Evolutionary conservation across 2,113 vertebrate genomes (phyloP), one percentile per base, ranked within the genome.

Genomic region (Zeus faber): DNA sequence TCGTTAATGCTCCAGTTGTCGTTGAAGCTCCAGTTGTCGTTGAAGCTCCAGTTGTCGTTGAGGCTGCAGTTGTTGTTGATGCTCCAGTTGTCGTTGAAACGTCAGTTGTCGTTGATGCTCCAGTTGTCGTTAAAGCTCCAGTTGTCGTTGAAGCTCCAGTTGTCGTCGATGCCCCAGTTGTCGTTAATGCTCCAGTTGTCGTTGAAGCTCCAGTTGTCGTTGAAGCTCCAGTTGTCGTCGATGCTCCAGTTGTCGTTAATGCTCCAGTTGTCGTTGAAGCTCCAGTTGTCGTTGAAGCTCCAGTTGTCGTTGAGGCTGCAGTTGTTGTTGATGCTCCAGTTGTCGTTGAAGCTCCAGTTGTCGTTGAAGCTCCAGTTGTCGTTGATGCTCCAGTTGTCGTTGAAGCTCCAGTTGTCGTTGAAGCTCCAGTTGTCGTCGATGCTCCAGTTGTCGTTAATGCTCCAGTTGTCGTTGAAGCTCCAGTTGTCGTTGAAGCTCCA

Each of bases 1-100:
- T 49, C n/a, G 24, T 49, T 49, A 24, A 5, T 35, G 7, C 18
- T 16, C 18, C 49, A 6, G 40, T 45, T 44, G 53, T 56, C 7
- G 25, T 56, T 11, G 24, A 22, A 5, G 0, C 53, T 27, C 1
- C 24, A 9, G 41, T 57, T n/a, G n/a, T n/a, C n/a, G n/a, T n/a
- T n/a, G n/a, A n/a, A n/a, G n/a, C n/a, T n/a, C n/a, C n/a, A n/a
- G n/a, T n/a, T n/a, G n/a, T n/a, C 8, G 17, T 31, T 14, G 37
- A 21, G 10, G 40, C 0, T 13, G 2, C 27, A 20, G 17, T 33
- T 50, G 48, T 50, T 3, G 26, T 33, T 13, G 17, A 50, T 6
- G 6, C 27, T 18, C 4, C 26, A 20, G 25, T 43, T 53, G 31
- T n/a, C n/a, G n/a, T 39, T 53, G 27, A 13, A 21, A 9, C 8